Percentiles rank a stretch among this genome's conserved stretches.
These are phyloP conservation scores for Laspeyria flexula DNA, from an alignment of 2,888 invertebrate genomes.

Conservation along the genomic window DNA sequence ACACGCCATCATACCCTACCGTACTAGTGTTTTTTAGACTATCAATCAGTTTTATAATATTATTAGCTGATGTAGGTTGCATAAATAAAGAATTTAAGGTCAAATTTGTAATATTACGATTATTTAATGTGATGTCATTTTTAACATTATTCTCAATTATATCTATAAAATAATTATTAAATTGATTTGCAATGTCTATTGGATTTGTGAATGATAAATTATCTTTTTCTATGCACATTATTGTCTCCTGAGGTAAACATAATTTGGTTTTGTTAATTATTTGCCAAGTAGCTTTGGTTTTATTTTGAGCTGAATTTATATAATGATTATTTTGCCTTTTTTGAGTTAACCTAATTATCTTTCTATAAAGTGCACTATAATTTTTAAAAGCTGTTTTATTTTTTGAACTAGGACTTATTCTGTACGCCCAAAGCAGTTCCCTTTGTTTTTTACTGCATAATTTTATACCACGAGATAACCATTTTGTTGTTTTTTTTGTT, in stretches of 20 bases:
- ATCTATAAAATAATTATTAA: slow-evolving; percentile 1
- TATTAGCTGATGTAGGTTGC: not conserved
- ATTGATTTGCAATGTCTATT: slow-evolving; percentile 1
- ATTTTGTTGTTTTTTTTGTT: not conserved
- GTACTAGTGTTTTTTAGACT: slow-evolving; percentile 3
- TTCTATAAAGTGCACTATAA: slow-evolving; percentile 54
- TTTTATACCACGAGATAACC: slow-evolving; percentile 7
- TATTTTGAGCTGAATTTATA: not conserved
- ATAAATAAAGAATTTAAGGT: not conserved
- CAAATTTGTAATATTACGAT: not conserved
- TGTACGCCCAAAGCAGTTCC: slow-evolving; percentile 13
- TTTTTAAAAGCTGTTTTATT: slow-evolving; percentile 48
- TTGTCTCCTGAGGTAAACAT: not conserved
- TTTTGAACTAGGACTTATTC: slow-evolving; percentile 51
- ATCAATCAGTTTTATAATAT: not conserved
- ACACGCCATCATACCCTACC: not conserved
- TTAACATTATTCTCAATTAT: not conserved
- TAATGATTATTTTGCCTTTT: slow-evolving; percentile 14
- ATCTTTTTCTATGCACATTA: not conserved
- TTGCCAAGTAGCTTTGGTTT: not conserved
- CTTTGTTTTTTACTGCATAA: slow-evolving; percentile 5
- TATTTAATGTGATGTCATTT: not conserved
- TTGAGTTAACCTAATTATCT: slow-evolving; percentile 23
- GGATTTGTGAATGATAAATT: not conserved
- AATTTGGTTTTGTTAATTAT: not conserved